Conservation (phyloP, 2,888 invertebrate genomes). For the Pollenia amentaria region DNA sequence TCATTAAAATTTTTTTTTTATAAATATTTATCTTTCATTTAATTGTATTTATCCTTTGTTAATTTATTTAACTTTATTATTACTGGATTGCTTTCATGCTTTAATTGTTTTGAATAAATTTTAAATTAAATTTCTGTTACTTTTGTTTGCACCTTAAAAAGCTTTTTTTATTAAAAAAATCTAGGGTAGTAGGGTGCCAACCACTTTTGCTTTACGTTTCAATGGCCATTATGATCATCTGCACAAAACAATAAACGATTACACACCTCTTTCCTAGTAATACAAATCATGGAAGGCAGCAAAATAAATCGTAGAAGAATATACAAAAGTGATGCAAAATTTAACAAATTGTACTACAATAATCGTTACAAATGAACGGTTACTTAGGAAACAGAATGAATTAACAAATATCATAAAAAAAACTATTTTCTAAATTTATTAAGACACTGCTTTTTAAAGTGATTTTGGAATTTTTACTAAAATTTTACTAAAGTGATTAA, state of each 20-base stretch:
- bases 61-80: too few relatives aligned
- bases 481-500: background rate
- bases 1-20: too few relatives aligned
- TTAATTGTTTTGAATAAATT: too few relatives aligned
- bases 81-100: too few relatives aligned
- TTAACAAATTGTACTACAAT: background rate
- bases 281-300: background rate
- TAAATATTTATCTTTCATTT: too few relatives aligned
- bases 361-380: conserved; percentile 13
- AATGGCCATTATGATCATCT: conserved; percentile 44
- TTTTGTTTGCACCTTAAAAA: too few relatives aligned
- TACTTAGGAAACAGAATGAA: background rate
- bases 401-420: background rate
- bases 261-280: conserved; percentile 43
- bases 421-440: background rate
- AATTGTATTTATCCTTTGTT: too few relatives aligned
- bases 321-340: conserved; percentile 18
- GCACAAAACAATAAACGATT: conserved; percentile 9
- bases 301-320: background rate
- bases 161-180: background rate
- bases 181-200: conserved; percentile 50
- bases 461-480: background rate
- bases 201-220: conserved; percentile 24
- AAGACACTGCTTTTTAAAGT: background rate
- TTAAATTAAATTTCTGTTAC: too few relatives aligned